These are phyloP conservation scores for Taxidea taxus DNA, from an alignment of 2,113 vertebrate species.

Conservation along the genomic window DNA sequence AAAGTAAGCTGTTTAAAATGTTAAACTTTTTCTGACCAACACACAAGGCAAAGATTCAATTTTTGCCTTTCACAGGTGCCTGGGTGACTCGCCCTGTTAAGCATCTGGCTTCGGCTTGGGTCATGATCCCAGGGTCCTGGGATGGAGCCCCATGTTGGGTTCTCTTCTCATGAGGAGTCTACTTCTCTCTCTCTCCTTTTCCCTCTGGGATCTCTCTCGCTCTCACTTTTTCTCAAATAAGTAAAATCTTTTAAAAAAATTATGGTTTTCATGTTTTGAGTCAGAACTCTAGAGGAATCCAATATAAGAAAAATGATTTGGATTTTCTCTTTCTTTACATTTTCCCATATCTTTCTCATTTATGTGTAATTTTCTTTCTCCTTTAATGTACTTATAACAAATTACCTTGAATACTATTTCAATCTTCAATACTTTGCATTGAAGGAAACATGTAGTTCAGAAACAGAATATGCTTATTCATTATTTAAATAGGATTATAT, in stretches of 20 bases:
- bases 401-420: background rate
- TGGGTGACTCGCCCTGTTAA: no score
- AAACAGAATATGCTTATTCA: background rate
- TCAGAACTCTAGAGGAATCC: background rate
- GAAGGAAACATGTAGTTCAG: background rate
- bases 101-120: no score
- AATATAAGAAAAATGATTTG: background rate
- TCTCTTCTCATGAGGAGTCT: no score
- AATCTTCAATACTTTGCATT: background rate
- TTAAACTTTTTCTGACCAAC: background rate
- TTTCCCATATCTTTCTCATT: background rate
- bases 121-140: no score
- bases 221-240: no score
- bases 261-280: background rate
- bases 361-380: background rate
- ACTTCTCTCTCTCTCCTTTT: no score
- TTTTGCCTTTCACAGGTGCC: background rate
- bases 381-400: background rate
- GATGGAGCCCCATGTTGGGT: no score
- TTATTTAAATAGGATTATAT: background rate
- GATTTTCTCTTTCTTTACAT: conserved; percentile 1
- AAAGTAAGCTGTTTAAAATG: background rate
- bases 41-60: background rate
- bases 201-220: no score
- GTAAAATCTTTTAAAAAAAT: background rate